Evolutionary conservation across 2,113 vertebrate species (phyloP), one percentile per base, ranked within the genome.

Genomic region (Dromaius novaehollandiae): DNA sequence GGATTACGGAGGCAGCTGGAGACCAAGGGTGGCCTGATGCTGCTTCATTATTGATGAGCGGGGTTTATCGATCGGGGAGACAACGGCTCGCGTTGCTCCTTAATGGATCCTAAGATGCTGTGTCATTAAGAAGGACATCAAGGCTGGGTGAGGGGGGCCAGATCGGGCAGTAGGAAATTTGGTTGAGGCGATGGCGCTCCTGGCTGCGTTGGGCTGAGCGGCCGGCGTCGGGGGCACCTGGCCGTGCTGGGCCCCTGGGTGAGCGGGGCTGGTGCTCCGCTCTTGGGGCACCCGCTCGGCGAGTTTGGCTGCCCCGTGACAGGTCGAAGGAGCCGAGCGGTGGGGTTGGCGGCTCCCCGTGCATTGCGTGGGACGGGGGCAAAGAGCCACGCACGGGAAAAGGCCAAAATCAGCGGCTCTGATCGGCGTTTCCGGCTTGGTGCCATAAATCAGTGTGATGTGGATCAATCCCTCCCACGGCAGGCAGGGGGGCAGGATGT

Each of bases 61-160:
- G 93, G 86, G 50, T 84, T 50, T 93, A 97, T 97, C 6, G 96
- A 96, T 97, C 94, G 90, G 1, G 34, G 78, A 96, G 92, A 90
- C 95, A 93, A 86, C 86, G 60, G 6, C 89, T 91, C 74, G 3
- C 11, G 36, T 1, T 88, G 86, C 79, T 89, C 86, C 95, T 96
- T 97, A 96, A 96, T 97, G 95, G 95, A 95, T 94, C 83, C 89
- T 93, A 63, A 94, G 96, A 92, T 97, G 97, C 96, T 97, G 95
- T 96, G 96, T 97, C 96, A 97, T 97, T 93, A 97, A 87, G 90
- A 89, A 94, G 91, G 92, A 92, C 93, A 89, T 64, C 1, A 36
- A 90, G 74, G 82, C 1, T 22, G 48, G 88, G 56, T 11, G 11
- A 94, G 75, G 80, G 79, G 87, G 92, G 95, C 82, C 92, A 91